Evolutionary conservation across 2,113 vertebrate genomes (phyloP).

Genomic region (Neolamprologus falcicula): DNA sequence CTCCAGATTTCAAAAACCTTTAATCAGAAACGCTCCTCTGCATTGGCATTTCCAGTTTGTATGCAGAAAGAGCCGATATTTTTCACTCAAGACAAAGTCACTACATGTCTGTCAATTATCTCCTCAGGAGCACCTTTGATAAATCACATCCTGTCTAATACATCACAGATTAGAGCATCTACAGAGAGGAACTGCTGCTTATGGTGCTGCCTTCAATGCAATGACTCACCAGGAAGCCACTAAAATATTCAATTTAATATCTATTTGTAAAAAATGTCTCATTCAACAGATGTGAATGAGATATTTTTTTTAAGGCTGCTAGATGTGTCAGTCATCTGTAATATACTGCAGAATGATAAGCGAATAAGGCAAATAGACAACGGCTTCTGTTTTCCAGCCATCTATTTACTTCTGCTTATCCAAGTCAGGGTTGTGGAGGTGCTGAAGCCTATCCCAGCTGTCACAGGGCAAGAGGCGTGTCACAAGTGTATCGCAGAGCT

Average conservation of each 20-base stretch:
- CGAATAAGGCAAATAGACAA: not conserved
- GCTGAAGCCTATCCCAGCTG: not conserved
- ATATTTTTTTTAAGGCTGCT: not conserved
- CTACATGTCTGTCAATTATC: constrained; percentile 29
- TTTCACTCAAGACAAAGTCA: constrained; percentile 34
- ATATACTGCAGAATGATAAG: not conserved
- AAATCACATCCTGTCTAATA: constrained; percentile 27
- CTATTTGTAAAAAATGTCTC: not conserved
- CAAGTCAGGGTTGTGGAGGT: not conserved
- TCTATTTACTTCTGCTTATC: not conserved
- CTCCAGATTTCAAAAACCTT: constrained; percentile 7
- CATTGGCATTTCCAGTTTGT: constrained; percentile 6
- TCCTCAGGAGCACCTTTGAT: constrained; percentile 29
- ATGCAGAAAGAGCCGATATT: constrained; percentile 9
- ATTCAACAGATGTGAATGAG: not conserved
- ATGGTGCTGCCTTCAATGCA: not conserved
- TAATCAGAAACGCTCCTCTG: not conserved
- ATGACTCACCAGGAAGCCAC: constrained; percentile 1
- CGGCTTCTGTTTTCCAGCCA: not conserved
- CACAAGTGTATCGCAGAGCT: not conserved
- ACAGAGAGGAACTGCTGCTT: not conserved
- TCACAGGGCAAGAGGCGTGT: not conserved
- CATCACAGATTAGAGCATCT: constrained; percentile 2
- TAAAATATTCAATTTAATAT: not conserved
- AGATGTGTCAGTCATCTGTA: not conserved